Evolutionary conservation across 2,888 invertebrate genomes (phyloP).

Genomic region (Diplazon laetatorius): DNA sequence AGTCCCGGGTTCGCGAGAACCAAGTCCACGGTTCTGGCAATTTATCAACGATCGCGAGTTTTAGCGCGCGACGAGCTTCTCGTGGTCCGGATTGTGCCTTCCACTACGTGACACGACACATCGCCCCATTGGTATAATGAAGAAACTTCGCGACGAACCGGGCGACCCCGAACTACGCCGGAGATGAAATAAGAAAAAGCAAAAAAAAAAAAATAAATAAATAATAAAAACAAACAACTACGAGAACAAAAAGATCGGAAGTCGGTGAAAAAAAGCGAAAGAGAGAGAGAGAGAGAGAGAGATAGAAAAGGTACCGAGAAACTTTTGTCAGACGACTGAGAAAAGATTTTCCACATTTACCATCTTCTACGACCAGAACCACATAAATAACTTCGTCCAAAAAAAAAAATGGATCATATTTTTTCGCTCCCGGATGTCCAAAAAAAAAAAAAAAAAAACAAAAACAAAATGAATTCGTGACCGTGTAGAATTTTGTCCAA

Average conservation of each 20-base stretch:
- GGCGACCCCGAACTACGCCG: conserved; percentile 3
- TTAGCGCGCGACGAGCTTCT: conserved; percentile 23
- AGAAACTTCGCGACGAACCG: conserved; percentile 69
- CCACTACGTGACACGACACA: conserved; percentile 67
- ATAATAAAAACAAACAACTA: conserved; percentile 39
- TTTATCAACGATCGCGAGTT: conserved; percentile 61
- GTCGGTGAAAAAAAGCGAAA: conserved; percentile 25
- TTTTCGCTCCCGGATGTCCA: background rate
- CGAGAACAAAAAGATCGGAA: conserved; percentile 33
- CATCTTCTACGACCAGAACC: background rate
- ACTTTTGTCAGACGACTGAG: conserved; percentile 39
- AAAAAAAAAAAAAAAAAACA: background rate
- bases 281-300: conserved; percentile 30
- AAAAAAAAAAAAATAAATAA: conserved; percentile 59
- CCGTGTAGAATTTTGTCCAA: no score
- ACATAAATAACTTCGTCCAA: conserved; percentile 15
- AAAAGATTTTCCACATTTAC: conserved; percentile 38
- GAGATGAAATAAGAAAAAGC: conserved; percentile 24
- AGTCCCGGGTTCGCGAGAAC: conserved; percentile 39
- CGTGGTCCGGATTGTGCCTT: conserved; percentile 55
- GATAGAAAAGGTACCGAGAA: conserved; percentile 41
- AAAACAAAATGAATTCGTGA: background rate
- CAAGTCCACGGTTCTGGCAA: conserved; percentile 57
- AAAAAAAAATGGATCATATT: background rate
- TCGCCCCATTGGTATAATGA: conserved; percentile 73